Base-by-base conservation (phyloP, 2,797 vertebrate genomes). In the Enteromius thamalakanensis region DNA sequence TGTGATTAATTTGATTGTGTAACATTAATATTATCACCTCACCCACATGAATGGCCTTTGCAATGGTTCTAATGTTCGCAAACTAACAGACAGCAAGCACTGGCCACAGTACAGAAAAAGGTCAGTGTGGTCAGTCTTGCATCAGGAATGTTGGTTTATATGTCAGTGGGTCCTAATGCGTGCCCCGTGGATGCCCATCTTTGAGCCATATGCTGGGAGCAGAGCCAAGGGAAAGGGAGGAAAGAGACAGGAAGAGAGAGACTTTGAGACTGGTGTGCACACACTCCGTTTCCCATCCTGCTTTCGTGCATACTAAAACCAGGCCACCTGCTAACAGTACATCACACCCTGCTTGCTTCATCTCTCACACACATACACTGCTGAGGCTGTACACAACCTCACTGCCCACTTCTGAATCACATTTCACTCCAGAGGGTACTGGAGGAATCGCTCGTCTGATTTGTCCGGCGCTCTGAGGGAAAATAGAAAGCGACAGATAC, bases 101-200 rank as follows among this genome's bases (percentile, higher is more conserved):
- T 71, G 51, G 67, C 53, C 65, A 64, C 49, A 67, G 71, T 55
- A 32, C 78, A 64, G 21, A 77, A 51, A 76, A 42, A 53, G 72
- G 75, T 80, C 68, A 84, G 81, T 26, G n/a, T 74, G 65, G 85
- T 67, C 75, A 85, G 72, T 81, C 49, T 76, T 79, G 74, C 40
- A 72, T 75, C 74, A 81, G 78, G 45, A 58, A 75, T 42, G 64
- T 58, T 71, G 75, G 70, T 74, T 81, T 85, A 75, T 86, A 55
- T 82, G 83, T 84, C 83, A 89, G 78, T 86, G 76, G 76, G 83
- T 87, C 47, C 70, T 84, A 83, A 85, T 86, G 64, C 60, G 29
- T 60, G 79, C 74, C 84, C 81, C 55, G 34, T 45, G 72, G 32
- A 45, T 86, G 80, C 72, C 81, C 81, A 85, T 80, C 70, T 67